Evolutionary conservation across 2,797 vertebrate species (phyloP), one percentile per base, ranked within the genome.

Genomic region (Carduelis carduelis): DNA sequence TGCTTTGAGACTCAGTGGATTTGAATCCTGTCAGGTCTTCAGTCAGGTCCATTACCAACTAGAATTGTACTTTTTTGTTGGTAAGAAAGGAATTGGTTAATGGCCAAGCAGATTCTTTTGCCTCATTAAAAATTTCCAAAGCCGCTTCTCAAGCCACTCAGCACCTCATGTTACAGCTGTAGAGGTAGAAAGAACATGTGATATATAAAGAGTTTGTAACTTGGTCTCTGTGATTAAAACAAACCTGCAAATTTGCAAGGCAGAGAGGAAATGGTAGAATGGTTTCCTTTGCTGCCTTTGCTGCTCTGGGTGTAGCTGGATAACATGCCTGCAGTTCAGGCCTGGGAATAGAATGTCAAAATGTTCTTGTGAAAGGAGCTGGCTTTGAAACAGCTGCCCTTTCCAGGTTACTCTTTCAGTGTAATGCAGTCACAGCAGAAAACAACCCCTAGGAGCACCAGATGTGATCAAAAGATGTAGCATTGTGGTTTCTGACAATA

Each of bases 41-140:
- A 39, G 18, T 61, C 14, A 35, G 50, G 11, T 68, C 39, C 22
- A 34, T 2, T 28, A 41, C 9, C n/a, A 60, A 1, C 43, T 47
- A 22, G 11, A 63, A 8, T 22, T 52, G 34, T 55, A 18, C 7
- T 47, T 74, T 52, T 47, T 32, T n/a, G 5, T 23, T 74, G 15
- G 23, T 39, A 32, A 65, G 61, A 84, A 75, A 57, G 30, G 35
- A 86, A 35, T 46, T 3, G 1, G 49, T 55, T 72, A 55, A 56
- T 56, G 37, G 28, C n/a, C 63, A 56, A 66, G 75, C 79, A 83
- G 66, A 66, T 53, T 13, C 24, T 89, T 82, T 89, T 93, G 63
- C 80, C 63, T 60, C 87, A 74, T 56, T 57, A 77, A 93, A 65
- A 53, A 55, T 84, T 92, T 93, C 76, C 61, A 74, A 65, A 86